Evolutionary conservation across 2,888 invertebrate genomes (phyloP), one percentile per base, ranked within the genome.

Genomic region (Mystacides longicornis): DNA sequence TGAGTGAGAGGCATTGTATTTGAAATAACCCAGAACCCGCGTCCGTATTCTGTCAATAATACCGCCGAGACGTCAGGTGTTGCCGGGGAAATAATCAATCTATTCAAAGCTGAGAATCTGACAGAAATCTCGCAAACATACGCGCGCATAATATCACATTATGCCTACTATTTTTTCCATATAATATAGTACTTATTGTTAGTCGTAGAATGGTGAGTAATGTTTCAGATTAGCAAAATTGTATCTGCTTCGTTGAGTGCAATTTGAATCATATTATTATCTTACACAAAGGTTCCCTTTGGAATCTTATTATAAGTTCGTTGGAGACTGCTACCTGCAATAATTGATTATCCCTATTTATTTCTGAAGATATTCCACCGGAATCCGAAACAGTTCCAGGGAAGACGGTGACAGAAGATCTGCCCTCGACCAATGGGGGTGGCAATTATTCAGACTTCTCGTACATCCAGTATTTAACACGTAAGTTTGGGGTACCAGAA

Each of bases 391-490:
- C 54, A 21, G 57, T 53, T 31, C 54, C 53, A n/a, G 51, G 54
- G 45, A 51, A 31, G 52, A 49, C 46, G 54, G 52, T 55, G 51
- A 51, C 54, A 43, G 51, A 46, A 23, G 54, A 51, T 46, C 54
- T 48, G 52, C 55, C 59, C 52, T 54, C 60, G 20, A 55, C 60
- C 49, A 55, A 54, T 71, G 65, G 80, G 80, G 81, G 75, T 71
- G 77, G 80, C 69, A 81, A 81, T 77, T 80, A 78, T 75, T 80
- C 81, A 70, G 80, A 80, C 74, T 78, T 79, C 74, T 77, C 79
- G 64, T 80, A 80, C 71, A 80, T 81, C 71, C 80, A 81, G 68
- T 81, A 81, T 72, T 72, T 81, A 71, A 81, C 81, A 80, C 81
- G 81, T 81, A 80, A 81, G 81, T 81, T 67, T 54, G 57, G 27